Conservation (phyloP, 2,113 vertebrate species). For the Amphiprion ocellaris region DNA sequence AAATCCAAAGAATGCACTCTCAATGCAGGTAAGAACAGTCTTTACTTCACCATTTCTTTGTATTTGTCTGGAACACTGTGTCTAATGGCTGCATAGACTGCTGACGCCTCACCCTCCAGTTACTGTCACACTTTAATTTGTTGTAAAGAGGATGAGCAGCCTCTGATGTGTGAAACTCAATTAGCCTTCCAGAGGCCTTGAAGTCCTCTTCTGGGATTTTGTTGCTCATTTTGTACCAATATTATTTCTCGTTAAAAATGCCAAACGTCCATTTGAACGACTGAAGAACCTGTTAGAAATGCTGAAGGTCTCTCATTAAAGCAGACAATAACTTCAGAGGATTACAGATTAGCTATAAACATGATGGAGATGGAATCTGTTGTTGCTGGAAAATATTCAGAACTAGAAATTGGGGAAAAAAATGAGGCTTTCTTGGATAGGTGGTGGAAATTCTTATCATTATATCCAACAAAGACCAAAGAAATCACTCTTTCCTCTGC, state of each 20-base stretch:
- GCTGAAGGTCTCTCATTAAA: neutral
- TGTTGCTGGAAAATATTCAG: neutral
- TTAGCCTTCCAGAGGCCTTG: constrained; percentile 13
- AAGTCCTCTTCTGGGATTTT: constrained; percentile 13
- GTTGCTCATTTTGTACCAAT: neutral
- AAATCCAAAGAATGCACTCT: constrained; percentile 91
- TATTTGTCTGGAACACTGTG: neutral
- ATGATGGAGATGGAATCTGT: neutral
- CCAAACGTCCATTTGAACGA: neutral
- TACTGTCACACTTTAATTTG: constrained; percentile 10
- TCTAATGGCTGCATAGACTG: neutral
- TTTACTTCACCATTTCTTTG: neutral
- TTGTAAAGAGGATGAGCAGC: constrained; percentile 19
- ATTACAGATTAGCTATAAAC: too few relatives aligned
- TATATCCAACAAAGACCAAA: too few relatives aligned
- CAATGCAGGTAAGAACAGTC: constrained; percentile 84
- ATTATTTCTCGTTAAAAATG: neutral
- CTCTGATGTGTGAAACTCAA: constrained; percentile 27
- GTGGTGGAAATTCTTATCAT: too few relatives aligned
- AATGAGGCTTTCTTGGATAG: too few relatives aligned
- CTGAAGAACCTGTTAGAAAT: neutral
- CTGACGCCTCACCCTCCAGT: neutral
- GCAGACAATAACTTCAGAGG: neutral
- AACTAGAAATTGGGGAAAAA: too few relatives aligned
- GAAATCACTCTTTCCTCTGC: too few relatives aligned